These are phyloP conservation scores for Pinctada fucata DNA, from an alignment of 2,888 invertebrate genomes.

Conservation along the genomic window DNA sequence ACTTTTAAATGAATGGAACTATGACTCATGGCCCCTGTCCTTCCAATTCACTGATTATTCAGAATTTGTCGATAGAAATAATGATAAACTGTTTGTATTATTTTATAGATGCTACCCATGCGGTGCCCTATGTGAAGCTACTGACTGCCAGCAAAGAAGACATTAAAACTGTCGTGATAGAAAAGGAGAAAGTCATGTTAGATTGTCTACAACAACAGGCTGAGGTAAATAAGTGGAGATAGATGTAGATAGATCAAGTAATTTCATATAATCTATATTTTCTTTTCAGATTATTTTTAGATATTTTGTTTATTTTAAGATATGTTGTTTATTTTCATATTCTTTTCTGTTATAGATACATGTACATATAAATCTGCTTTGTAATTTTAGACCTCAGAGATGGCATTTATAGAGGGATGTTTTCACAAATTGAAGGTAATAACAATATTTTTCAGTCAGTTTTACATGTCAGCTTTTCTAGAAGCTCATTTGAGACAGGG, in stretches of 20 bases:
- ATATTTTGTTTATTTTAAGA: too few species aligned
- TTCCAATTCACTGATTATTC: too few species aligned
- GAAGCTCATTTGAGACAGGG: too few species aligned
- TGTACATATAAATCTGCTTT: not conserved
- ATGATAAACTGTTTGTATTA: too few species aligned
- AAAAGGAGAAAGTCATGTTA: constrained; percentile 85
- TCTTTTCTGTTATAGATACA: too few species aligned
- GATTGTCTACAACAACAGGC: constrained; percentile 77
- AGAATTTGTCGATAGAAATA: too few species aligned
- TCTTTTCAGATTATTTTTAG: too few species aligned
- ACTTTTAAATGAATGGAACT: too few species aligned
- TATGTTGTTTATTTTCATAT: too few species aligned
- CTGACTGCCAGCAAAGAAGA: constrained; percentile 77
- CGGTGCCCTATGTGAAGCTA: constrained; percentile 81
- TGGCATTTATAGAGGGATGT: constrained; percentile 91
- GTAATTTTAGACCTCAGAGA: constrained; percentile 82
- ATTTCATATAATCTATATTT: not conserved
- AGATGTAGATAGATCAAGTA: not conserved
- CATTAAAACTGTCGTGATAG: constrained; percentile 80
- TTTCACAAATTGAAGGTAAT: constrained; percentile 77
- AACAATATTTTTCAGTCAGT: not conserved
- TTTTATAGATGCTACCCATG: not conserved
- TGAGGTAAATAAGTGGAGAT: constrained; percentile 21
- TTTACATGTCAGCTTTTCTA: not conserved
- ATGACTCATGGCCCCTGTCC: too few species aligned